Percentiles rank a stretch among this genome's conserved stretches.
Conservation (phyloP, 2,888 invertebrate species). For the Brenthis ino region DNA sequence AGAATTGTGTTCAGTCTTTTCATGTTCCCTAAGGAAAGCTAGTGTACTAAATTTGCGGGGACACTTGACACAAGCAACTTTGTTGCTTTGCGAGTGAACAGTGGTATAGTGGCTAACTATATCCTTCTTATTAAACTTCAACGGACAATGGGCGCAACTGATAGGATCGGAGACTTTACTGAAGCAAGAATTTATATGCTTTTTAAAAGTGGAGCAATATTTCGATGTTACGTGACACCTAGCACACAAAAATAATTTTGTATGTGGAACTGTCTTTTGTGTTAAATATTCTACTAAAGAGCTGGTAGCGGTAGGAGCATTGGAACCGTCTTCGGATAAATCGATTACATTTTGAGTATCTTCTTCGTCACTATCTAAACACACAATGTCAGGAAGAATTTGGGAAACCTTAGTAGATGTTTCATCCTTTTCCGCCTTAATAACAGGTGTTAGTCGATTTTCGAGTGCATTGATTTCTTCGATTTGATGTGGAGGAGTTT, state of each 20-base stretch:
- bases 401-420: conserved; percentile 32
- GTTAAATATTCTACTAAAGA: not conserved
- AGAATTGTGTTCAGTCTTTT: conserved; percentile 45
- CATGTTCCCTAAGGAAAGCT: conserved; percentile 47
- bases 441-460: conserved; percentile 39
- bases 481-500: conserved; percentile 19
- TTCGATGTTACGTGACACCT: conserved; percentile 49
- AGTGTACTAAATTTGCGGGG: conserved; percentile 33
- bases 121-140: conserved; percentile 32
- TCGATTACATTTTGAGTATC: conserved; percentile 47
- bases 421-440: conserved; percentile 51
- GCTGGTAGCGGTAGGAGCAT: not conserved
- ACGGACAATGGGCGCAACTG: conserved; percentile 46
- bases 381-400: conserved; percentile 47
- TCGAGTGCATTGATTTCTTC: not conserved
- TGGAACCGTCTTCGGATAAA: conserved; percentile 40
- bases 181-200: conserved; percentile 49
- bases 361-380: conserved; percentile 73
- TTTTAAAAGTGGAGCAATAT: conserved; percentile 48
- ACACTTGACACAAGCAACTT: conserved; percentile 51
- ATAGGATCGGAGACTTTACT: conserved; percentile 20
- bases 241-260: conserved; percentile 53
- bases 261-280: conserved; percentile 22
- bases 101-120: conserved; percentile 53
- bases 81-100: conserved; percentile 29